phyloP scores from a whole-genome alignment of 2,888 invertebrate species.

The Trichogramma dendrolimi region DNA sequence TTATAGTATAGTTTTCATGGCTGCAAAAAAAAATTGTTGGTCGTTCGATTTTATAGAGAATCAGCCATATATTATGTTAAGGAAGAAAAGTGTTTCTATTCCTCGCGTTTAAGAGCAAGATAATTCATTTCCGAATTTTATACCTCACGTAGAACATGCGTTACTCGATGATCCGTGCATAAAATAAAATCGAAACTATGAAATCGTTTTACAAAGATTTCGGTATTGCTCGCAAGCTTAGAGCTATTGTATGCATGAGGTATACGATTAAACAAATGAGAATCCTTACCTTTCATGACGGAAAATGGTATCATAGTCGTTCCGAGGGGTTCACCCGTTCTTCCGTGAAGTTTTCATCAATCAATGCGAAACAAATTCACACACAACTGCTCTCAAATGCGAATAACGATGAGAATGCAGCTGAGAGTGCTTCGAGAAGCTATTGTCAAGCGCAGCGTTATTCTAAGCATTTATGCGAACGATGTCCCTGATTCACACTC shows the following conservation, averaged over 20 bases:
- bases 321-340: conserved; percentile 8
- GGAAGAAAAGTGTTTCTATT: no score
- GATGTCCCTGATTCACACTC: background rate
- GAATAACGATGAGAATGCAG: conserved; percentile 23
- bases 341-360: background rate
- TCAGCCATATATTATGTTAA: no score
- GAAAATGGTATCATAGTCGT: conserved; percentile 9
- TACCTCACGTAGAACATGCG: no score
- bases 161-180: no score
- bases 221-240: no score
- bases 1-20: no score
- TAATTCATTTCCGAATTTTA: no score
- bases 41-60: no score
- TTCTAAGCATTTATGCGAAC: conserved; percentile 22
- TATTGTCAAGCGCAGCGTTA: conserved; percentile 21
- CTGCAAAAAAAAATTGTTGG: no score
- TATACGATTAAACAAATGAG: background rate
- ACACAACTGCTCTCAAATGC: conserved; percentile 18
- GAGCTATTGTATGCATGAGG: background rate
- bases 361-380: background rate
- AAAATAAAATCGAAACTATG: no score
- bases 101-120: no score
- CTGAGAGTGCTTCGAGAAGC: conserved; percentile 24
- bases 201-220: no score
- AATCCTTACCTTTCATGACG: conserved; percentile 22